Base-by-base conservation (phyloP, 2,113 vertebrate genomes). In the Oreocharis arfaki region DNA sequence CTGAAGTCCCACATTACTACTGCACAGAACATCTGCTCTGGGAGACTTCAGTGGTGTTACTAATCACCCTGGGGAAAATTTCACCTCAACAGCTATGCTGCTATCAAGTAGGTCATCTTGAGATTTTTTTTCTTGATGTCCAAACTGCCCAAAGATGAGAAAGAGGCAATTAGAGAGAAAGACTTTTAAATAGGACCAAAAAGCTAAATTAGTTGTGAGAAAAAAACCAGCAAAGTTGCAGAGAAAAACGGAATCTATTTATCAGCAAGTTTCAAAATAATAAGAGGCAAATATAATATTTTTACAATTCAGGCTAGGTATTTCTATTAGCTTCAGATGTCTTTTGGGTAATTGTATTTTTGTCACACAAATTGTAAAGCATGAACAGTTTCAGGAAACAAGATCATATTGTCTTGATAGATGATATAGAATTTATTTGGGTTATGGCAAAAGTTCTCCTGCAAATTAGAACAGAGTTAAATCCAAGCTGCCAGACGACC, bases 91-190 rank as follows among this genome's bases (percentile, higher is more conserved):
- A 60, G 22, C 13, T 63, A 46, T n/a, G 10, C 7, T 93, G 23
- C 41, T 60, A 50, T 47, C 44, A 7, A 59, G 23, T 27, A 55
- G 10, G 12, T 56, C n/a, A 60, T 15, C 39, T 37, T 8, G 0
- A 39, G 4, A 20, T 42, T 88, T 84, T 87, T 83, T 70, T 87
- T 35, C 41, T 91, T 92, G 37, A 52, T 35, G 28, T 52, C 30
- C 75, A 95, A 92, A 89, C 19, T 89, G 65, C 87, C 20, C 78
- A 90, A 90, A 97, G 78, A 86, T 67, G 24, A 32, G 53, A 87
- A 84, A 97, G 69, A 95, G 67, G 44, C 10, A 18, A 81, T 84
- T 39, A 82, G 49, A 90, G 55, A 84, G 84, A 93, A 97, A 96
- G 89, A 73, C 68, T 91, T 97, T 79, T 84, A 46, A 95, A 95